Conservation (phyloP, 2,888 invertebrate species). For the Volucella zonaria region DNA sequence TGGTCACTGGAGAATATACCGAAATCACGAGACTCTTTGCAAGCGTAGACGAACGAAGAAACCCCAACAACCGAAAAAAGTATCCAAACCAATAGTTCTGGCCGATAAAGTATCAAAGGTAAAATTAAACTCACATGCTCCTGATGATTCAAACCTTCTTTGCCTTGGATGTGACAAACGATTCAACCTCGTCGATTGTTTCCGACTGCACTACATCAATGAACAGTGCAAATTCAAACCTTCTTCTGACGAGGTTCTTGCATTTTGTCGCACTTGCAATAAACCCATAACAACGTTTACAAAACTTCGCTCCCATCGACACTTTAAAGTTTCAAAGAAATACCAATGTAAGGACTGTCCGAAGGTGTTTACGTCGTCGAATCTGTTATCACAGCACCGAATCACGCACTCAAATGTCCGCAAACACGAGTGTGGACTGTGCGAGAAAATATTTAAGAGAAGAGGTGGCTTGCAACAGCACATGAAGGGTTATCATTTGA, state of each 20-base stretch:
- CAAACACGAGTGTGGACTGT: slow-evolving; percentile 79
- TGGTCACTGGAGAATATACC: slow-evolving; percentile 79
- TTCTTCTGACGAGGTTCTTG: slow-evolving; percentile 53
- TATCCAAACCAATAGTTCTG: not conserved
- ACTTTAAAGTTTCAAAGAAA: slow-evolving; percentile 48
- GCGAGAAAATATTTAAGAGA: slow-evolving; percentile 80
- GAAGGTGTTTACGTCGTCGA: slow-evolving; percentile 73
- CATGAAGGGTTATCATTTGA: slow-evolving; percentile 80
- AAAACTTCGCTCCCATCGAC: slow-evolving; percentile 58
- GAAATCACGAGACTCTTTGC: slow-evolving; percentile 79
- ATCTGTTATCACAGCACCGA: slow-evolving; percentile 80
- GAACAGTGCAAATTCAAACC: slow-evolving; percentile 62
- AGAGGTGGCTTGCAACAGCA: slow-evolving; percentile 81
- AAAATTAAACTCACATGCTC: not conserved
- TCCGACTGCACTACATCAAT: slow-evolving; percentile 65
- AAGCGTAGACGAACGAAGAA: slow-evolving; percentile 36
- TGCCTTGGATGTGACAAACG: slow-evolving; percentile 74
- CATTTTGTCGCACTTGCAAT: slow-evolving; percentile 60
- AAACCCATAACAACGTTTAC: slow-evolving; percentile 56
- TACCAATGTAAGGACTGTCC: slow-evolving; percentile 73
- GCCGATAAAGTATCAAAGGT: not conserved
- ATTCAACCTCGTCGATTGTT: slow-evolving; percentile 70
- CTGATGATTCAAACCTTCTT: slow-evolving; percentile 69
- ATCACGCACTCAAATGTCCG: slow-evolving; percentile 80
- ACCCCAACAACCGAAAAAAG: slow-evolving; percentile 7